Conservation (phyloP, 2,113 vertebrate genomes). For the Dicerorhinus sumatrensis region DNA sequence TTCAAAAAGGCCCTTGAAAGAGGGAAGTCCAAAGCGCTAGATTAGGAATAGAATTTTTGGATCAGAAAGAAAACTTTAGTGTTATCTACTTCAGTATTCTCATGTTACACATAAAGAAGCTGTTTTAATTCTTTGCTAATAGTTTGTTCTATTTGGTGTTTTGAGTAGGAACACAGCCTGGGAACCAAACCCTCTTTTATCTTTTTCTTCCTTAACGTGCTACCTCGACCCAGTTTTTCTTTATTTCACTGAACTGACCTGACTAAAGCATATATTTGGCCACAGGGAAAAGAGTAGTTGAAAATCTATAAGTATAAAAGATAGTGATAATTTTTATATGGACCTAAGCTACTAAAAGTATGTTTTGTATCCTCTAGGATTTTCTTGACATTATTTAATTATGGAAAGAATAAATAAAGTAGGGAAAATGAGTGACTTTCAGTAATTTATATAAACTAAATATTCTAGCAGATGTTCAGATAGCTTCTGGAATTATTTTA, state of each 20-base stretch:
- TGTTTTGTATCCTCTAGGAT: not conserved
- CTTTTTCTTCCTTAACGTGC: conserved; percentile 36
- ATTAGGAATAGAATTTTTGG: conserved; percentile 55
- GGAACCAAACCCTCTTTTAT: conserved; percentile 38
- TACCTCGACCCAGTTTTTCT: conserved; percentile 23
- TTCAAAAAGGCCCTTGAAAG: conserved; percentile 53
- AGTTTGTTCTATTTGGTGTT: conserved; percentile 1
- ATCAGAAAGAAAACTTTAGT: conserved; percentile 50
- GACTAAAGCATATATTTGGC: conserved; percentile 25
- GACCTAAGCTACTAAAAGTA: not conserved
- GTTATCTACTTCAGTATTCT: conserved; percentile 34
- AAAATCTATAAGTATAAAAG: not conserved
- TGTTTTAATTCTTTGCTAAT: conserved; percentile 62
- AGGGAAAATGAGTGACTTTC: not conserved
- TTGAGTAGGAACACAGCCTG: conserved; percentile 22
- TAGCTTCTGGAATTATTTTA: conserved; percentile 28
- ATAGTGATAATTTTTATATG: conserved; percentile 19
- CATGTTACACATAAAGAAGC: conserved; percentile 28
- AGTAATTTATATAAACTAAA: conserved; percentile 5
- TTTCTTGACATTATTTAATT: conserved; percentile 58
- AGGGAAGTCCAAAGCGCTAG: not conserved
- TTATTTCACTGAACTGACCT: conserved; percentile 35
- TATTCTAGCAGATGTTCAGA: not conserved
- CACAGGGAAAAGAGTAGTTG: conserved; percentile 12
- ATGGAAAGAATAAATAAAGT: conserved; percentile 5